Conservation (phyloP, 2,888 invertebrate species). For the Leucophenga montana region DNA sequence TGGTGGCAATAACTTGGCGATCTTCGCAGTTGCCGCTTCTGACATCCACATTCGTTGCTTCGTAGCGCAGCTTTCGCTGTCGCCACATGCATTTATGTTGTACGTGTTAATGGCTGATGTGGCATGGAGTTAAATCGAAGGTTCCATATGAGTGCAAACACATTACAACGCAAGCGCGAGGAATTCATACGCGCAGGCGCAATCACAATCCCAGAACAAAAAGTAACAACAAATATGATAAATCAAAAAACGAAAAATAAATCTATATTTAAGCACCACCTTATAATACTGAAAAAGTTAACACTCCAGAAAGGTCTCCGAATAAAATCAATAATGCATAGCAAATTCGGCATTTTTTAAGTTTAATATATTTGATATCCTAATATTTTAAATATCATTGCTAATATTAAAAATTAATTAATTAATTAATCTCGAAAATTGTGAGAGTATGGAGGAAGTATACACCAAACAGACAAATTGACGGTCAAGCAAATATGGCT, state of each 20-base stretch:
- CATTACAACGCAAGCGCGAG: slow-evolving; percentile 19
- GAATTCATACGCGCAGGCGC: slow-evolving; percentile 25
- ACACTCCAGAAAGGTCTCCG: too few species aligned
- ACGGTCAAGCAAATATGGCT: too few species aligned
- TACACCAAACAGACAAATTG: too few species aligned
- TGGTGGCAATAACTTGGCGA: slow-evolving; percentile 61
- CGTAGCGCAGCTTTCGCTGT: slow-evolving; percentile 48
- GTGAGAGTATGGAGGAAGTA: too few species aligned
- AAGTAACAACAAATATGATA: slow-evolving; percentile 14
- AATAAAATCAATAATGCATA: too few species aligned
- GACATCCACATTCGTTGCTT: not conserved
- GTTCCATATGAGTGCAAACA: slow-evolving; percentile 16
- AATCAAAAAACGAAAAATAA: slow-evolving; percentile 38
- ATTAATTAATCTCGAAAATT: too few species aligned
- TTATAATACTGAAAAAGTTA: not conserved
- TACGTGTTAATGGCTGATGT: slow-evolving; percentile 25
- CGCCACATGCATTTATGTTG: slow-evolving; percentile 17
- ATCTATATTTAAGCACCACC: not conserved
- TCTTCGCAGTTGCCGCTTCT: not conserved
- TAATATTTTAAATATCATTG: too few species aligned
- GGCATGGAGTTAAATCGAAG: slow-evolving; percentile 7
- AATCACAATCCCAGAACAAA: not conserved
- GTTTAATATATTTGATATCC: too few species aligned
- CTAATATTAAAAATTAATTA: too few species aligned
- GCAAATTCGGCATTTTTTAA: too few species aligned